Conservation (phyloP, 1,140 invertebrate genomes). For the Eurosta solidaginis region DNA sequence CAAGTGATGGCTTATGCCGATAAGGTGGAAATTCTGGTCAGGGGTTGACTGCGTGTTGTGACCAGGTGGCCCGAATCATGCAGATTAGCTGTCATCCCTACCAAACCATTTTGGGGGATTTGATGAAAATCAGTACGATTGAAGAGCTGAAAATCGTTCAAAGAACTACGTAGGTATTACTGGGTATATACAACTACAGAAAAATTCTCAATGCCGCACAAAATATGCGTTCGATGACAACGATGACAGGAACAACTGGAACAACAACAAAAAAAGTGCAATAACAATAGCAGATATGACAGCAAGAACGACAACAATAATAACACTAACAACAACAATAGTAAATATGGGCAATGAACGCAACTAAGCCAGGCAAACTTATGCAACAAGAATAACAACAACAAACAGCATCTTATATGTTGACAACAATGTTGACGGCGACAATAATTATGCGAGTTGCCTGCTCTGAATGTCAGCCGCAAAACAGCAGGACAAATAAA, state of each 20-base stretch:
- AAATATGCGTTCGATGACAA: slow-evolving; percentile 22
- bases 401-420: neutral
- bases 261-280: neutral
- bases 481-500: neutral
- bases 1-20: no score
- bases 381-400: neutral
- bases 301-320: neutral
- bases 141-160: no score
- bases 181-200: no score
- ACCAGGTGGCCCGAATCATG: no score
- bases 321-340: neutral
- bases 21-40: no score
- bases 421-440: slow-evolving; percentile 17
- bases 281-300: neutral
- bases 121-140: no score
- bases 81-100: no score
- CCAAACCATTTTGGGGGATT: no score
- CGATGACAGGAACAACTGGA: neutral
- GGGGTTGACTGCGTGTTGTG: no score
- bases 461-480: neutral
- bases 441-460: slow-evolving; percentile 18
- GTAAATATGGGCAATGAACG: no score
- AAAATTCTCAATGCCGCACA: neutral
- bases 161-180: no score
- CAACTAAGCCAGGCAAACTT: no score